phyloP scores from a whole-genome alignment of 2,113 vertebrate species.

The Carassius auratus region DNA sequence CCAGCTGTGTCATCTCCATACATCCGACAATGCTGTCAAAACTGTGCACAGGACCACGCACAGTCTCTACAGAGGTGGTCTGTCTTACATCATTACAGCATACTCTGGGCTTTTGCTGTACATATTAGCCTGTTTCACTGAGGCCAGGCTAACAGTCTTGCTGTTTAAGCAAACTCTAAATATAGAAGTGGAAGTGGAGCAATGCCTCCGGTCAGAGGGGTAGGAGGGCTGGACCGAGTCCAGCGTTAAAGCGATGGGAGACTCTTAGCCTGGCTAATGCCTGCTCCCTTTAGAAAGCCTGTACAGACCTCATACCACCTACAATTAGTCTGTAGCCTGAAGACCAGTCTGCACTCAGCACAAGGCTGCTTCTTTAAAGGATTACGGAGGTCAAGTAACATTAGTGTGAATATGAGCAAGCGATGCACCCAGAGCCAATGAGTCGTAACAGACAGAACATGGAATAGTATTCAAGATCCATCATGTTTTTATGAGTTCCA shows the following conservation, averaged over 20 bases:
- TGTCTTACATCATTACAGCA: slow-evolving; percentile 3
- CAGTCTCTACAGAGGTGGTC: neutral
- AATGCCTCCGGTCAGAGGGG: slow-evolving; percentile 64
- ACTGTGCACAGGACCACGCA: neutral
- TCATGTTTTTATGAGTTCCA: neutral
- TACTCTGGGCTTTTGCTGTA: slow-evolving; percentile 19
- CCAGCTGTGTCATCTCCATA: slow-evolving; percentile 8
- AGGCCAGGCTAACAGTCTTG: slow-evolving; percentile 31
- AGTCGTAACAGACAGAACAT: neutral
- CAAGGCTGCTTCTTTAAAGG: neutral
- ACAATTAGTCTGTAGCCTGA: slow-evolving; percentile 26
- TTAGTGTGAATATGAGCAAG: neutral
- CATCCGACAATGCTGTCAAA: slow-evolving; percentile 23
- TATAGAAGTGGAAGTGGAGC: slow-evolving; percentile 62
- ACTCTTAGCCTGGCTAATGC: slow-evolving; percentile 29
- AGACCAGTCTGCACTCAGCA: neutral
- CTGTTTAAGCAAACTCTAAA: slow-evolving; percentile 61
- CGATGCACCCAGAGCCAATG: neutral
- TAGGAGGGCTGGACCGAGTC: slow-evolving; percentile 62
- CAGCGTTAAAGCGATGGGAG: slow-evolving; percentile 57
- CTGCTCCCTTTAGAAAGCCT: slow-evolving; percentile 13
- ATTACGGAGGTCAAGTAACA: neutral
- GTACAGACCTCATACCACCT: slow-evolving; percentile 8
- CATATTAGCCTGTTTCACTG: slow-evolving; percentile 47
- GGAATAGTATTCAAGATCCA: neutral